These are phyloP conservation scores for Mormyrus iriodes DNA, from an alignment of 2,113 vertebrate genomes.

Conservation along the genomic window DNA sequence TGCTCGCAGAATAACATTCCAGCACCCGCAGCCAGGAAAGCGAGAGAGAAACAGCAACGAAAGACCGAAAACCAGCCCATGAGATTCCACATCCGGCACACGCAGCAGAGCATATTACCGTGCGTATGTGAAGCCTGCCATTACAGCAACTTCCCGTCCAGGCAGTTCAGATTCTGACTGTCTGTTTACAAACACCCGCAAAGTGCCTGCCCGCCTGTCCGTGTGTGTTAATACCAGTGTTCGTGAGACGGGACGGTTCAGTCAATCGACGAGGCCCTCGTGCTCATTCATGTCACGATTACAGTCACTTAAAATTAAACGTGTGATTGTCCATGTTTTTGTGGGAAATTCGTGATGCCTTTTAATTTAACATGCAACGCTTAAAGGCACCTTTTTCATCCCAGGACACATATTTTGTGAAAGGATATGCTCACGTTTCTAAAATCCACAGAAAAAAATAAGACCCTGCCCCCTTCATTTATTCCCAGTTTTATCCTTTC, in stretches of 20 bases:
- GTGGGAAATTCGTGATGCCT: neutral
- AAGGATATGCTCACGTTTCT: neutral
- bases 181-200: neutral
- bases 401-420: constrained; percentile 6
- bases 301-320: neutral
- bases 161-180: neutral
- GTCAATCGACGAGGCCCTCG: neutral
- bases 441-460: neutral
- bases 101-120: neutral
- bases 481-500: neutral
- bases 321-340: neutral
- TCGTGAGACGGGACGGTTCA: neutral
- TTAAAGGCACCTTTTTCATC: constrained; percentile 2
- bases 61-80: neutral
- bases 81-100: neutral
- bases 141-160: neutral
- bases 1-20: neutral
- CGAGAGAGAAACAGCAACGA: neutral
- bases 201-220: neutral
- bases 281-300: neutral
- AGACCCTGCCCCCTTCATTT: neutral
- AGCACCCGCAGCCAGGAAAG: neutral
- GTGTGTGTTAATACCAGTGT: neutral
- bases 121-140: neutral
- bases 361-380: neutral